These are phyloP conservation scores for Melanostoma mellinum DNA, from an alignment of 2,888 invertebrate genomes.

Conservation along the genomic window DNA sequence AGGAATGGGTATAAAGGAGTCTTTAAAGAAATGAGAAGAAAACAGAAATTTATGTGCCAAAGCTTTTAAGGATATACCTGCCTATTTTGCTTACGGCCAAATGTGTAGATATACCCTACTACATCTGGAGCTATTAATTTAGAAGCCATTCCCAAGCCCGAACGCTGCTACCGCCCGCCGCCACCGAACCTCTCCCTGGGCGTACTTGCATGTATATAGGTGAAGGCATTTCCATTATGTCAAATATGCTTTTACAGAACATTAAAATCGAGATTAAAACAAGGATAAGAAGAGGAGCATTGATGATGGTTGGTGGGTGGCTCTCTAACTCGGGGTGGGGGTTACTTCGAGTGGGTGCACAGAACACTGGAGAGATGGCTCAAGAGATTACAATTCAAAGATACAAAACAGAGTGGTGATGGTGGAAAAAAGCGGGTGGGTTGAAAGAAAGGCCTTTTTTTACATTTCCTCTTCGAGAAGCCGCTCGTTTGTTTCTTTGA, in stretches of 20 bases:
- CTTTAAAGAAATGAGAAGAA: constrained; percentile 54
- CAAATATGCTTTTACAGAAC: constrained; percentile 77
- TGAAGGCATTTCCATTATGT: constrained; percentile 77
- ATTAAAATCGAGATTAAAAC: constrained; percentile 77
- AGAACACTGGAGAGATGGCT: constrained; percentile 55
- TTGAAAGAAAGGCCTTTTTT: constrained; percentile 40
- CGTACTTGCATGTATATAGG: constrained; percentile 68
- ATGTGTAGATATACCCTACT: constrained; percentile 17
- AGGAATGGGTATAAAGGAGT: constrained; percentile 10
- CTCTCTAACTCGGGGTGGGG: constrained; percentile 22
- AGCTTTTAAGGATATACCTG: constrained; percentile 67
- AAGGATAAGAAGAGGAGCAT: constrained; percentile 74
- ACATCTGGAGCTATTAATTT: constrained; percentile 68
- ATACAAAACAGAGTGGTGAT: constrained; percentile 46
- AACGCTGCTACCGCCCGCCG: background rate
- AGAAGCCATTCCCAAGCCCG: constrained; percentile 64
- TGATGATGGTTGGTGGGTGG: constrained; percentile 40
- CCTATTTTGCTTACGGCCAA: constrained; percentile 1
- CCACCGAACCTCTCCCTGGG: constrained; percentile 4
- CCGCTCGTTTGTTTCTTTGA: constrained; percentile 31
- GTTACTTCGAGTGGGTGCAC: constrained; percentile 25
- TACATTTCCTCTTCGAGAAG: constrained; percentile 29
- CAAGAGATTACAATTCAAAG: constrained; percentile 69
- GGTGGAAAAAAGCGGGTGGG: constrained; percentile 30
- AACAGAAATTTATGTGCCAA: constrained; percentile 70